Evolutionary conservation across 2,797 vertebrate species (phyloP).

Genomic region (Dermochelys coriacea): DNA sequence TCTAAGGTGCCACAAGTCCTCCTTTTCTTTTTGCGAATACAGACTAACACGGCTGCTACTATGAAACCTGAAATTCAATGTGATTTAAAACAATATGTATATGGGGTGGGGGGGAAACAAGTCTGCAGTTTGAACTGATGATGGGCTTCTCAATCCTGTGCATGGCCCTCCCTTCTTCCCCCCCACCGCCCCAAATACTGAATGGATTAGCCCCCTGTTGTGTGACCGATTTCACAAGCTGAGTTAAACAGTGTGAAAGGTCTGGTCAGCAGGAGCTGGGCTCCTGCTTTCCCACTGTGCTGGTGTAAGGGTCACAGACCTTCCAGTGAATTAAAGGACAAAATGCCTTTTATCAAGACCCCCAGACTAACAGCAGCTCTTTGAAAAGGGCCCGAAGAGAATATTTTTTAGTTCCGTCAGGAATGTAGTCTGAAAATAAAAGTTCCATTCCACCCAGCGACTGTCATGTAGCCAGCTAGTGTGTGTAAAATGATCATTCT

Average conservation of each 20-base stretch:
- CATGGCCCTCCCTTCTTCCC: too few relatives aligned
- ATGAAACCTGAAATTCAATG: not conserved
- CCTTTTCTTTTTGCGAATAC: too few relatives aligned
- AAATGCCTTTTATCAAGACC: slow-evolving; percentile 60
- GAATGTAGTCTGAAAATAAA: not conserved
- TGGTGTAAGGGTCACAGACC: slow-evolving; percentile 58
- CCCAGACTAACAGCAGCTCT: slow-evolving; percentile 23
- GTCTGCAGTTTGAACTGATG: not conserved
- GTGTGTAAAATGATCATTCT: slow-evolving; percentile 18
- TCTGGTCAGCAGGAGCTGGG: slow-evolving; percentile 36
- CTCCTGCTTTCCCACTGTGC: slow-evolving; percentile 50
- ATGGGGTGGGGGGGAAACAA: too few relatives aligned
- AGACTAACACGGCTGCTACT: too few relatives aligned
- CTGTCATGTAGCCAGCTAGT: slow-evolving; percentile 4
- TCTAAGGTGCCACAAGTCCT: too few relatives aligned
- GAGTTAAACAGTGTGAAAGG: slow-evolving; percentile 13
- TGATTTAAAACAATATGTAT: not conserved
- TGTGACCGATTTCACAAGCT: slow-evolving; percentile 6
- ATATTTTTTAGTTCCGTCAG: not conserved
- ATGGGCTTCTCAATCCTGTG: not conserved
- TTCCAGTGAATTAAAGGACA: slow-evolving; percentile 69
- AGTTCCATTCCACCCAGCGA: slow-evolving; percentile 13
- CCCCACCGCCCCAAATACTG: not conserved
- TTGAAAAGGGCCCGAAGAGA: slow-evolving; percentile 14
- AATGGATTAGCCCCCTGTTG: slow-evolving; percentile 2